Base-by-base conservation (phyloP, 2,888 invertebrate genomes). In the Oxytorus armatus region DNA sequence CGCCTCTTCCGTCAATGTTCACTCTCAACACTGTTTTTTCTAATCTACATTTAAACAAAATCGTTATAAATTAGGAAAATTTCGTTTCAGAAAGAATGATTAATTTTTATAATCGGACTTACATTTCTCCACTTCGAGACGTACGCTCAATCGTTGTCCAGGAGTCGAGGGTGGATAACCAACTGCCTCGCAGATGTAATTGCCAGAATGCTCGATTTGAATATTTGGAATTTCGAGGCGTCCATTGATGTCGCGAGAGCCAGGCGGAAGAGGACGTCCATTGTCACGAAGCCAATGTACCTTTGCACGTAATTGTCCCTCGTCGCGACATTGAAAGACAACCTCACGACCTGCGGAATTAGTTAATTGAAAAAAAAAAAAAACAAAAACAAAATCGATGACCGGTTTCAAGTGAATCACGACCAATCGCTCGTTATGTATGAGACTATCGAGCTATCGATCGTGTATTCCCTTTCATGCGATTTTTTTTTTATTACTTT, bases 321-420 rank as follows among this genome's bases (percentile, higher is more conserved):
- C 97, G 88, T 98, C 98, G 83, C 98, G 95, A 90, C 98, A 98
- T 92, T 96, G 96, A 94, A 98, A 97, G 39, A 98, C 97, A 44
- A 98, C 98, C 92, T 98, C 98, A 49, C 96, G 96, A 92, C 97
- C 98, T 97, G 82, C 74, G 72, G 77, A 55, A 72, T 72, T 73
- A 73, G 57, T 65, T 55, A 59, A 51, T 36, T 18, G 1, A 4
- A 25, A n/a, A n/a, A n/a, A n/a, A n/a, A n/a, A n/a, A n/a, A n/a
- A n/a, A n/a, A n/a, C n/a, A n/a, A n/a, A n/a, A n/a, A n/a, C n/a
- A n/a, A n/a, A n/a, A n/a, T n/a, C n/a, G n/a, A n/a, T n/a, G n/a
- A n/a, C n/a, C n/a, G n/a, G n/a, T n/a, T n/a, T n/a, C n/a, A n/a
- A n/a, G n/a, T n/a, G n/a, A 39, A 53, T 39, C 51, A 11, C 23